These are phyloP conservation scores for Catharus ustulatus DNA, from an alignment of 2,797 vertebrate species.

Conservation along the genomic window DNA sequence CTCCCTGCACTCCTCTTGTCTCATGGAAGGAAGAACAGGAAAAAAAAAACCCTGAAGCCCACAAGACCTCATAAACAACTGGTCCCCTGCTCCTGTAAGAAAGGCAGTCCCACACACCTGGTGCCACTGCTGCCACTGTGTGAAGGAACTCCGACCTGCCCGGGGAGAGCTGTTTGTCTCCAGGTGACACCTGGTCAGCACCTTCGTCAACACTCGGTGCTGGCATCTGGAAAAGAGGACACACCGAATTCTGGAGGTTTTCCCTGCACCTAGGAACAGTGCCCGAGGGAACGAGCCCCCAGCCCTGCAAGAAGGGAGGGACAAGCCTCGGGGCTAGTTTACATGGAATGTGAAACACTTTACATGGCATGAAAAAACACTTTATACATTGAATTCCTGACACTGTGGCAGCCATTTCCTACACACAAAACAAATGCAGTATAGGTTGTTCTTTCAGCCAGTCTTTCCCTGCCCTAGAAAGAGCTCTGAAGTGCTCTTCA, in stretches of 20 bases:
- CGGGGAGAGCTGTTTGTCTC: neutral
- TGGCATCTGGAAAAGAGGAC: neutral
- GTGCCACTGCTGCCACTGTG: neutral
- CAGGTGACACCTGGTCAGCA: neutral
- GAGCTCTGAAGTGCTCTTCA: constrained; percentile 22
- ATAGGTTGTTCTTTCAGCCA: constrained; percentile 17
- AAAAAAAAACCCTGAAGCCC: neutral
- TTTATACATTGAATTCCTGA: constrained; percentile 55
- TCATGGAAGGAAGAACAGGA: neutral
- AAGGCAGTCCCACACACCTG: neutral
- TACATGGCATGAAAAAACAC: constrained; percentile 62
- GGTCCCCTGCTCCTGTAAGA: neutral
- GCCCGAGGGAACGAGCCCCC: neutral
- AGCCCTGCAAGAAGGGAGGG: constrained; percentile 9
- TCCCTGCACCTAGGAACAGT: constrained; percentile 4
- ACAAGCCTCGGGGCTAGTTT: constrained; percentile 64
- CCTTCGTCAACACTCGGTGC: neutral
- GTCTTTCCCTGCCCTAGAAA: constrained; percentile 1
- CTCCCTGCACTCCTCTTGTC: neutral
- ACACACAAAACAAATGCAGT: constrained; percentile 53
- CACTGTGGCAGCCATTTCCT: constrained; percentile 56
- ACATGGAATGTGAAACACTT: constrained; percentile 62
- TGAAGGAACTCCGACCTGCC: neutral
- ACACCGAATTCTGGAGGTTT: neutral
- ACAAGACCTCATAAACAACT: neutral